Evolutionary conservation across 2,888 invertebrate species (phyloP), one percentile per base, ranked within the genome.

Genomic region (Ochropleura plecta): DNA sequence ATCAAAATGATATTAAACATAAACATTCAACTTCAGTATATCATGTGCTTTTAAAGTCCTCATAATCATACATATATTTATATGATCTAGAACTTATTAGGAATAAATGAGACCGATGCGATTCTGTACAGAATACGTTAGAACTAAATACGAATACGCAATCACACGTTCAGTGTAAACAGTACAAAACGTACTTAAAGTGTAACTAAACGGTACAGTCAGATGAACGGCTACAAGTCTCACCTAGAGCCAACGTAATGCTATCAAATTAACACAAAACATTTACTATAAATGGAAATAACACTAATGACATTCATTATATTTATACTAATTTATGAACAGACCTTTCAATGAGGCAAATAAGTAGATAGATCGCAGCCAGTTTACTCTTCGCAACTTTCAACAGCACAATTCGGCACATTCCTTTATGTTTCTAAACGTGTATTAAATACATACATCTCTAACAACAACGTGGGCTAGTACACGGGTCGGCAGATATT

Each of bases 1-100:
- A 81, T 77, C 81, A 76, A 88, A 88, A 83, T 86, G 88, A 89
- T 88, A 86, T 84, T 81, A 83, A 90, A 91, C 85, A 87, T 84
- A 89, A 89, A 82, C 83, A 78, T 70, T 88, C 81, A 88, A 88
- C 81, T 86, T 90, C 80, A 75, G 86, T 83, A 87, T 82, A 80
- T 89, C 84, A 85, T 87, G 89, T 89, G 88, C 86, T 88, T 82
- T 84, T 86, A 83, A 88, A 88, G 85, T 88, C 87, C 86, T 87
- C 86, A 86, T 90, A 88, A 89, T 91, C 88, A 91, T 90, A 91
- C 87, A 94, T 95, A 96, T 96, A 96, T 96, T 96, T 95, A 96
- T 96, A 96, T 96, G 96, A 96, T 96, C 96, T 96, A 96, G 96
- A 96, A 96, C 94, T 93, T 91, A 95, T 93, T 91, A 93, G 91